Evolutionary conservation across 2,113 vertebrate genomes (phyloP), one percentile per base, ranked within the genome.

Genomic region (Myotis lucifugus): DNA sequence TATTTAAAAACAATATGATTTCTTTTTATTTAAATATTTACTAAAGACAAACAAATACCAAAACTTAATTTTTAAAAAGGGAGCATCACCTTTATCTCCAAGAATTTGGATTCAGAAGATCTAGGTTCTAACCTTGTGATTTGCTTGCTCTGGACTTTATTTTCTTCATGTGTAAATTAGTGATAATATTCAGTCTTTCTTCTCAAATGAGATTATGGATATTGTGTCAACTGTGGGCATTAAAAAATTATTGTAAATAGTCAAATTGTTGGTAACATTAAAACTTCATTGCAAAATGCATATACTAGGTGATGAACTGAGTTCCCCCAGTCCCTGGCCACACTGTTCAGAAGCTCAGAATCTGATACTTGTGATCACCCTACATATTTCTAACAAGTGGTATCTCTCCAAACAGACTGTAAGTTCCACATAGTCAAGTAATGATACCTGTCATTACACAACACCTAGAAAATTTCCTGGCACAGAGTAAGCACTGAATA

Each of bases 21-120:
- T 84, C 6, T 88, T 70, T 48, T 90, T 52, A 87, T 83, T 82
- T 11, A 56, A 76, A 12, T 88, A 85, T 94, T 81, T 88, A 14
- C 37, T 37, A 59, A 91, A 70, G 72, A 54, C 13, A 54, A 90
- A 21, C 19, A 76, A 64, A 76, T 13, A 46, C 19, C 18, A 72
- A 91, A 90, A 61, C 32, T 32, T n/a, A 78, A 77, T n/a, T 77
- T 69, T 29, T 6, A 9, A 74, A 69, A 73, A 69, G 19, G 14
- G 9, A 34, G 27, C 19, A 82, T 19, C 6, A 1, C 12, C 32
- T 82, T 95, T 76, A 76, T 54, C 9, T 59, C 37, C 5, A 42
- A 29, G 59, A 64, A 86, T 82, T 86, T 74, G 32, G 6, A 54
- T 89, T 94, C n/a, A 70, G 34, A 18, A 93, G 50, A 89, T 54